phyloP scores from a whole-genome alignment of 2,888 invertebrate genomes.

The Polydrusus tereticollis region DNA sequence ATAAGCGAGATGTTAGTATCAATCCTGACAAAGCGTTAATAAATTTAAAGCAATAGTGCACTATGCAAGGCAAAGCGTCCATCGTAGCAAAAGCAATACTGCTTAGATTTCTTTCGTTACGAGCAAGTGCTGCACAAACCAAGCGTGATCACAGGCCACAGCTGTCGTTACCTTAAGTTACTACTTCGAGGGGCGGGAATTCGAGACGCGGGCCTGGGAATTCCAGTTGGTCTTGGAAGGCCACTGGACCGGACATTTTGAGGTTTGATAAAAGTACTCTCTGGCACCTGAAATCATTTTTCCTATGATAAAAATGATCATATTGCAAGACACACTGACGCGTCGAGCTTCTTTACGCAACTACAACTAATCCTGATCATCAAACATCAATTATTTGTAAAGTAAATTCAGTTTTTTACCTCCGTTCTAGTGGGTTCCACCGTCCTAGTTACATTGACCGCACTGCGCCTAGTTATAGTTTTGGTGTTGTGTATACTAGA shows the following conservation, averaged over 20 bases:
- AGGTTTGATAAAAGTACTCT: slow-evolving; percentile 55
- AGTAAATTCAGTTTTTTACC: background rate
- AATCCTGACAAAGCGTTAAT: no score
- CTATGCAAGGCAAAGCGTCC: background rate
- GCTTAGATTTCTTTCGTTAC: background rate
- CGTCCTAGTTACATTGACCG: background rate
- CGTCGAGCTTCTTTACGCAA: no score
- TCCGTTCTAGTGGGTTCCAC: background rate
- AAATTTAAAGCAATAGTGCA: no score
- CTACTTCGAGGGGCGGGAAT: slow-evolving; percentile 62
- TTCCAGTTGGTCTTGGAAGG: slow-evolving; percentile 63
- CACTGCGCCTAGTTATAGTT: slow-evolving; percentile 43
- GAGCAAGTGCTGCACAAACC: background rate
- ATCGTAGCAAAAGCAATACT: background rate
- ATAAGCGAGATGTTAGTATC: no score
- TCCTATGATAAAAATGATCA: background rate
- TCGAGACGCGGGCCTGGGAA: slow-evolving; percentile 63
- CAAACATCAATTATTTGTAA: no score
- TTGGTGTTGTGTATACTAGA: slow-evolving; percentile 46
- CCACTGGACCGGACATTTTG: slow-evolving; percentile 58
- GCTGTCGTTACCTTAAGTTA: slow-evolving; percentile 51
- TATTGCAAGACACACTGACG: no score
- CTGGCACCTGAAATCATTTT: slow-evolving; percentile 12
- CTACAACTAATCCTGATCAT: no score
- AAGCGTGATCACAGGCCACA: background rate